Conservation (phyloP, 2,113 vertebrate species). For the Oenanthe melanoleuca region DNA sequence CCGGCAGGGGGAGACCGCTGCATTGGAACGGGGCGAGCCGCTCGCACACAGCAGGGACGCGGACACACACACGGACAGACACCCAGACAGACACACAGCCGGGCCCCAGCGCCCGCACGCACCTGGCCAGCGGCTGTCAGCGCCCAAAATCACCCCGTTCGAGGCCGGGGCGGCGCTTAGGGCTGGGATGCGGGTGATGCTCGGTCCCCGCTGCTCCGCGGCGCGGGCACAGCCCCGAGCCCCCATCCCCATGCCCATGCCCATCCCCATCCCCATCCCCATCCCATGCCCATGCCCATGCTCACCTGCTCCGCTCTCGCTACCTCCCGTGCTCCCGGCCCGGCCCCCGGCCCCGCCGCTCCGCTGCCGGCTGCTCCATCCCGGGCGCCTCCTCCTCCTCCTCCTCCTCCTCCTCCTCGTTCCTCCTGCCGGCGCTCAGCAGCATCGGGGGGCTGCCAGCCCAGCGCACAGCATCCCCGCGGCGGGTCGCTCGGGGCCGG, state of each 20-base stretch:
- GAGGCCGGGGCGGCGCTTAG: neutral
- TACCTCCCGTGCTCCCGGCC: too few relatives aligned
- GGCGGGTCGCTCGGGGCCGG: too few relatives aligned
- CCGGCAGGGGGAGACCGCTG: slow-evolving; percentile 62
- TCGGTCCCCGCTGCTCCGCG: neutral
- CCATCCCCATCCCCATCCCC: too few relatives aligned
- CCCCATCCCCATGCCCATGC: too few relatives aligned
- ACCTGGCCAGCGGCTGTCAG: neutral
- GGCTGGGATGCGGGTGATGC: neutral
- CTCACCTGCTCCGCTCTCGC: too few relatives aligned
- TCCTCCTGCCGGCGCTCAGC: too few relatives aligned
- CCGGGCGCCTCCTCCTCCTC: too few relatives aligned
- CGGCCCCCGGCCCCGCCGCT: too few relatives aligned
- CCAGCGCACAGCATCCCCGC: too few relatives aligned
- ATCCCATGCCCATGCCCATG: neutral
- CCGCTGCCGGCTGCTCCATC: too few relatives aligned
- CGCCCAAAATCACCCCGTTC: rapidly evolving
- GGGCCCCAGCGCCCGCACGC: neutral
- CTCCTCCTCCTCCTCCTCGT: too few relatives aligned
- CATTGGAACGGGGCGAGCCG: neutral
- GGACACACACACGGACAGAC: neutral
- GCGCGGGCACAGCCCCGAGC: neutral
- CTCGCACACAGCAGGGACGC: neutral
- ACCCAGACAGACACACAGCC: neutral
- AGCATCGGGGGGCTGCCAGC: too few relatives aligned